phyloP scores from a whole-genome alignment of 2,888 invertebrate species.

The Stenichneumon culpator region DNA sequence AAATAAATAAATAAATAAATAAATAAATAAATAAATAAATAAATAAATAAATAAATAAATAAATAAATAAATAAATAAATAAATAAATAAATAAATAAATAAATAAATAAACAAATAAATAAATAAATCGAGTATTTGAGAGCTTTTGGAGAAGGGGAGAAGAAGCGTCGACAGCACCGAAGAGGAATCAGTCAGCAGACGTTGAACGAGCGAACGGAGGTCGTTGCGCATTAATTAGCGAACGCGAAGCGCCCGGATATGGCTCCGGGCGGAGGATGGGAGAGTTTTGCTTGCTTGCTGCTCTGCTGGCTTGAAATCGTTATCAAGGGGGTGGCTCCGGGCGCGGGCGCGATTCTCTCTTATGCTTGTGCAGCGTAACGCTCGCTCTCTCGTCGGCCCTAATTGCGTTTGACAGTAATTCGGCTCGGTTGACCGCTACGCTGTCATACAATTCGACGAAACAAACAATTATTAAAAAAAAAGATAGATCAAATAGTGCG shows the following conservation, averaged over 20 bases:
- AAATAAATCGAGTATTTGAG: background rate
- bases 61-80: too few relatives aligned
- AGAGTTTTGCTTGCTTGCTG: conserved; percentile 57
- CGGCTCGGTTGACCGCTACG: conserved; percentile 49
- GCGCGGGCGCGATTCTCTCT: conserved; percentile 7
- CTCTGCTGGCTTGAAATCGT: conserved; percentile 75
- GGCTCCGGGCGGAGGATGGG: conserved; percentile 71
- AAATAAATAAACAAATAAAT: background rate
- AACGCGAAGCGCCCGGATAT: conserved; percentile 67
- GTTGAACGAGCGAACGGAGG: conserved; percentile 43
- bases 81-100: too few relatives aligned
- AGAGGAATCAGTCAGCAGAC: conserved; percentile 36
- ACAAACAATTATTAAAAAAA: background rate
- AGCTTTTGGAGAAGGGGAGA: conserved; percentile 21
- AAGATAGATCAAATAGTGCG: background rate
- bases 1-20: too few relatives aligned
- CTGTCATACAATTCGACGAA: background rate
- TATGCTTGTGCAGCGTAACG: conserved; percentile 17
- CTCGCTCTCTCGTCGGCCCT: conserved; percentile 73
- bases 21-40: too few relatives aligned
- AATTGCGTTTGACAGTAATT: conserved; percentile 81
- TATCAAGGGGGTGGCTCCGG: conserved; percentile 75
- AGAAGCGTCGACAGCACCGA: background rate
- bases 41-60: too few relatives aligned
- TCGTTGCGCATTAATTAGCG: conserved; percentile 54